phyloP scores from a whole-genome alignment of 1,140 invertebrate genomes.

The Zaprionus ghesquierei region DNA sequence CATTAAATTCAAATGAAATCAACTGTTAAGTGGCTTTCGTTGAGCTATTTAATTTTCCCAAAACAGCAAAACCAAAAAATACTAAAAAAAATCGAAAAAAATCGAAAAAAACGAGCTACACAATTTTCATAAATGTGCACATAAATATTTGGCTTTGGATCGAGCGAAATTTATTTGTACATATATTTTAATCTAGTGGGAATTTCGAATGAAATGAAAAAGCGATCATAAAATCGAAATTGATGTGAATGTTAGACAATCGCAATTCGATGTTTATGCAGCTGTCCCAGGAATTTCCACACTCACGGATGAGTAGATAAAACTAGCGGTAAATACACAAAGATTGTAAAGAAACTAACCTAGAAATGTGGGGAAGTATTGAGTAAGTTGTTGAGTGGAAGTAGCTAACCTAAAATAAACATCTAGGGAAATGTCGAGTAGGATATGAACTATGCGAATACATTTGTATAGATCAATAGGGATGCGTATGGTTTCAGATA shows the following conservation, averaged over 20 bases:
- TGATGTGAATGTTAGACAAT: constrained; percentile 34
- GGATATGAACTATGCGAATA: not conserved
- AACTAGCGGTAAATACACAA: not conserved
- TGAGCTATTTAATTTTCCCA: constrained; percentile 76
- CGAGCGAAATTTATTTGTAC: constrained; percentile 36
- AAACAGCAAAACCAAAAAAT: constrained; percentile 35
- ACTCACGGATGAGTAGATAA: constrained; percentile 8
- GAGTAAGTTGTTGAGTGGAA: not conserved
- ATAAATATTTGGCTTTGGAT: constrained; percentile 47
- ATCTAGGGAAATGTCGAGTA: not conserved
- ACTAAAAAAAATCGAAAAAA: constrained; percentile 14
- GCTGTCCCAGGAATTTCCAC: constrained; percentile 28
- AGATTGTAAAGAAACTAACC: not conserved
- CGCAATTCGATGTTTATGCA: constrained; percentile 37
- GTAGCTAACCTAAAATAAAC: not conserved
- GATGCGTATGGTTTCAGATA: too few species aligned
- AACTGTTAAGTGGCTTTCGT: constrained; percentile 79
- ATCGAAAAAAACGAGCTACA: constrained; percentile 56
- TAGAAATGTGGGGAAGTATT: not conserved
- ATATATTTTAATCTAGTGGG: constrained; percentile 36
- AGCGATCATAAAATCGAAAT: constrained; percentile 29
- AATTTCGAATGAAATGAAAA: constrained; percentile 12
- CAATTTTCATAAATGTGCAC: constrained; percentile 67
- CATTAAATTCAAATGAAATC: constrained; percentile 81
- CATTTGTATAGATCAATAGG: not conserved